Conservation (phyloP, 2,797 vertebrate species). For the Masticophis lateralis region DNA sequence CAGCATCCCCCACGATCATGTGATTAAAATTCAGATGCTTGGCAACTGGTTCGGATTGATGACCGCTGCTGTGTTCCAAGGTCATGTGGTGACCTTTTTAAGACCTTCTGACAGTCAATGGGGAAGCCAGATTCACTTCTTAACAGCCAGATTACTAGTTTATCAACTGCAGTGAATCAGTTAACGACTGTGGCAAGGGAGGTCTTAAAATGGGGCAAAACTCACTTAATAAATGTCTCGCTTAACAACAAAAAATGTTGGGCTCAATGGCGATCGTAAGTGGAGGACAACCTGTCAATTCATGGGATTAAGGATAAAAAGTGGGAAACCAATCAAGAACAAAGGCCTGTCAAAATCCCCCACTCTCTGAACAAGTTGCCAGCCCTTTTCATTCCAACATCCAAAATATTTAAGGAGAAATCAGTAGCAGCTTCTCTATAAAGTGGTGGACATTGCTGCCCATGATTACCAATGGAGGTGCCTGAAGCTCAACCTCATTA, state of each 20-base stretch:
- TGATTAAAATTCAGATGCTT: neutral
- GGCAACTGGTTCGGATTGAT: neutral
- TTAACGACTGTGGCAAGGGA: neutral
- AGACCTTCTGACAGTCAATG: neutral
- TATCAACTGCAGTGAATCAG: neutral
- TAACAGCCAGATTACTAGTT: neutral
- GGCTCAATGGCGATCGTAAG: neutral
- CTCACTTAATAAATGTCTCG: neutral
- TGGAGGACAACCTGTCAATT: neutral
- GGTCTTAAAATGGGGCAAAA: neutral
- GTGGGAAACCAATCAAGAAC: neutral
- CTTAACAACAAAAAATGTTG: neutral
- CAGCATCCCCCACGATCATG: neutral
- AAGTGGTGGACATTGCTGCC: neutral
- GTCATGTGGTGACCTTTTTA: neutral
- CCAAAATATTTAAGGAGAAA: neutral
- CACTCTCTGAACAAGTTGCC: neutral
- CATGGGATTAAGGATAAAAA: neutral
- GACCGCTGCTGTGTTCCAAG: neutral
- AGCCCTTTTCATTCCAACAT: neutral
- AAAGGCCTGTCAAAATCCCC: neutral
- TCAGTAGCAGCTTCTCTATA: neutral
- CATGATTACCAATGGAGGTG: neutral
- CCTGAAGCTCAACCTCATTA: neutral
- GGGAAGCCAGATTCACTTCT: neutral